phyloP scores from a whole-genome alignment of 2,113 vertebrate species.

The Hippolais icterina region DNA sequence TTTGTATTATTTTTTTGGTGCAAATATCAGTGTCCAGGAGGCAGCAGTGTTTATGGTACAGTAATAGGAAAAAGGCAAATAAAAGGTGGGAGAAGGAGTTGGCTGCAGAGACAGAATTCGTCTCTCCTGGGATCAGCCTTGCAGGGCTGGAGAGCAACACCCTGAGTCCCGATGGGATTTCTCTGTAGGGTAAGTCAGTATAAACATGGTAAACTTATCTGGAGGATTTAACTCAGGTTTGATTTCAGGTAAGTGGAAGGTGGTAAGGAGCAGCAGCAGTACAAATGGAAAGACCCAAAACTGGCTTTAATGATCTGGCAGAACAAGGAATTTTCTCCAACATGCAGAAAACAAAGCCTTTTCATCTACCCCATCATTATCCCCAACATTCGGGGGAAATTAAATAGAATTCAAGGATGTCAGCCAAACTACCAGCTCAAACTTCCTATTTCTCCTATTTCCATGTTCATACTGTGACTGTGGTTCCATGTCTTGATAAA shows the following conservation, averaged over 20 bases:
- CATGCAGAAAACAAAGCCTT: not conserved
- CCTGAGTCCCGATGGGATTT: not conserved
- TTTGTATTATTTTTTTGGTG: not conserved
- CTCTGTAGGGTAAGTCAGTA: not conserved
- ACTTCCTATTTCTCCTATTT: not conserved
- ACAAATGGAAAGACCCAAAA: not conserved
- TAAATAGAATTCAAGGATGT: not conserved
- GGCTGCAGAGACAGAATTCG: not conserved
- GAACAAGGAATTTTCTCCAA: not conserved
- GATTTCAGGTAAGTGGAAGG: not conserved
- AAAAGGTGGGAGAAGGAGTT: not conserved
- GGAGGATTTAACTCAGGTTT: not conserved
- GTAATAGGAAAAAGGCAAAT: not conserved
- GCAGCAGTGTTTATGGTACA: not conserved
- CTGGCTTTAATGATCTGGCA: not conserved
- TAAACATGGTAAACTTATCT: not conserved
- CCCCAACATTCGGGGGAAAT: not conserved
- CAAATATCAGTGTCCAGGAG: not conserved
- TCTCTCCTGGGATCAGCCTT: not conserved
- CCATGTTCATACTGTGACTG: rapidly evolving
- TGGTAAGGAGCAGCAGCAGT: not conserved
- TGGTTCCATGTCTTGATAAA: not conserved
- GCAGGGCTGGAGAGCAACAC: not conserved
- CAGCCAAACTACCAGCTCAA: not conserved
- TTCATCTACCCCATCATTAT: not conserved